Conservation (phyloP, 2,113 vertebrate genomes). For the Nibea coibor region DNA sequence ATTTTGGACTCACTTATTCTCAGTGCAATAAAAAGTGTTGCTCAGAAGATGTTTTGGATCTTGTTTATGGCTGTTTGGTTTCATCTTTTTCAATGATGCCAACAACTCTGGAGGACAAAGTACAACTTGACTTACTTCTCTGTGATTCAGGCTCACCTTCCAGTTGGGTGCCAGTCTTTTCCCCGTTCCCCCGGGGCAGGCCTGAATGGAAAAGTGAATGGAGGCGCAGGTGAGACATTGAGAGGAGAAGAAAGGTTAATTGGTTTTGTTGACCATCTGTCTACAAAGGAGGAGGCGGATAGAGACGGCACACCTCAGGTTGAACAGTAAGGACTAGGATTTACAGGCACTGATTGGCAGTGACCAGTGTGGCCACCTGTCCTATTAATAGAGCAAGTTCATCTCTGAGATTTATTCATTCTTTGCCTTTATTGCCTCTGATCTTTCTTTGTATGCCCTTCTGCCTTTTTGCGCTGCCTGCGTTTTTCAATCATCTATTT, state of each 20-base stretch:
- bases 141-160: conserved; percentile 43
- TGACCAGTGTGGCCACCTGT: conserved; percentile 74
- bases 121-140: conserved; percentile 24
- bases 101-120: conserved; percentile 39
- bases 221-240: conserved; percentile 70
- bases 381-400: conserved; percentile 81
- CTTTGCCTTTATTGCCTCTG: conserved; percentile 13
- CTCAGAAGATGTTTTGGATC: conserved; percentile 17
- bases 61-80: conserved; percentile 16
- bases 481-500: conserved; percentile 14
- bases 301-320: conserved; percentile 65
- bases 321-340: conserved; percentile 80
- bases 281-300: conserved; percentile 72
- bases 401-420: conserved; percentile 58
- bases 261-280: conserved; percentile 90
- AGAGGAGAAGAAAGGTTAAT: conserved; percentile 87
- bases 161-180: conserved; percentile 37
- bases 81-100: conserved; percentile 26
- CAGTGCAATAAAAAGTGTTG: background rate
- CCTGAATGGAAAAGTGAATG: conserved; percentile 61
- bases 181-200: conserved; percentile 46
- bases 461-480: conserved; percentile 5
- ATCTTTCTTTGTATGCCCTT: conserved; percentile 3
- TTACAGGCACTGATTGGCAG: conserved; percentile 73
- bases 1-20: background rate